A percentile compares a stretch with the other conserved stretches of the same genome.
These are phyloP conservation scores for Atherinomorus stipes DNA, from an alignment of 2,113 vertebrate species.

Conservation along the genomic window DNA sequence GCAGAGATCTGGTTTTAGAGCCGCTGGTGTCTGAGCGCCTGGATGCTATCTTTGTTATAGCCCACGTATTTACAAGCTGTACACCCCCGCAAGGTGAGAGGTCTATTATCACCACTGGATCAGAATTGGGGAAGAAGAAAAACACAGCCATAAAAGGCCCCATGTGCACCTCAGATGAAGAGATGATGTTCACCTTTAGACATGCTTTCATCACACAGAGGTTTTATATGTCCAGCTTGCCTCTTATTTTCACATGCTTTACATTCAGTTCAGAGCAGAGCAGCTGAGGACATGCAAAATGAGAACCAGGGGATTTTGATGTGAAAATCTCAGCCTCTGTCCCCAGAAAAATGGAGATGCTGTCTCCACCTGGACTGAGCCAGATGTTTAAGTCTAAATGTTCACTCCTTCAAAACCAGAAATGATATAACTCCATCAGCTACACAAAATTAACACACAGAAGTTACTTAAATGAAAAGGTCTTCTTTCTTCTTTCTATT, in stretches of 20 bases:
- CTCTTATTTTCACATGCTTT: background rate
- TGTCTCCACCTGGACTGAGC: constrained; percentile 16
- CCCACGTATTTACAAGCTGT: constrained; percentile 30
- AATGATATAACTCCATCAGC: background rate
- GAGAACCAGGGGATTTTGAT: constrained; percentile 38
- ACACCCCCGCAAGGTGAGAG: constrained; percentile 53
- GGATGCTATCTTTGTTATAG: constrained; percentile 25
- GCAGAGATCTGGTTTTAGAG: constrained; percentile 2
- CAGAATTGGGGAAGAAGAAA: constrained; percentile 17
- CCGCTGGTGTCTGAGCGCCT: background rate
- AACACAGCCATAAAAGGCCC: constrained; percentile 60
- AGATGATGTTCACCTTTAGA: constrained; percentile 40
- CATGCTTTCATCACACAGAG: constrained; percentile 1
- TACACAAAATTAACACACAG: background rate
- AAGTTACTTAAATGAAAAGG: background rate
- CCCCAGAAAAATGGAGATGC: constrained; percentile 47
- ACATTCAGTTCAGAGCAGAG: constrained; percentile 10
- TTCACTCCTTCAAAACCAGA: constrained; percentile 22
- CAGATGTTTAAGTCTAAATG: constrained; percentile 55
- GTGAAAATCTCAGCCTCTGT: constrained; percentile 54
- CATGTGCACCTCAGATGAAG: constrained; percentile 27
- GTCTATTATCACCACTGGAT: constrained; percentile 51
- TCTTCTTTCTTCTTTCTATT: constrained; percentile 3
- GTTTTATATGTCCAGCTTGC: constrained; percentile 2
- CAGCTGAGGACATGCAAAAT: constrained; percentile 53